A percentile compares a stretch with the other conserved stretches of the same genome.
Evolutionary conservation across 92 coral and sea anemone species (phyloP).

Genomic region (Heteractis magnifica): DNA sequence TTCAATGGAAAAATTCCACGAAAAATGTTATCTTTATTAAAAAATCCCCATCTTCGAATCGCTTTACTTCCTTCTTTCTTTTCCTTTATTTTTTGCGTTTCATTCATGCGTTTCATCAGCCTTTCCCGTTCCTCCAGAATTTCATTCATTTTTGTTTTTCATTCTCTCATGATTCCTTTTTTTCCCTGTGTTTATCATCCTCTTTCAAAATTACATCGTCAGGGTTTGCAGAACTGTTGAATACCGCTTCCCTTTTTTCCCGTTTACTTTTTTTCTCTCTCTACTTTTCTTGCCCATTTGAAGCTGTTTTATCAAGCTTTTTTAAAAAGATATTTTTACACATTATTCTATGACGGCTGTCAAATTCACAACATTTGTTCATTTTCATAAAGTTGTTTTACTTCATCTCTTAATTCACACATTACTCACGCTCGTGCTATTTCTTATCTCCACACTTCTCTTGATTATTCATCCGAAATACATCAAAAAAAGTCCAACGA

Average conservation of each 20-base stretch:
- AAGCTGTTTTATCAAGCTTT: no score
- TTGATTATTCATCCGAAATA: background rate
- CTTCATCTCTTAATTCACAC: background rate
- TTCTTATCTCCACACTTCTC: slow-evolving; percentile 2
- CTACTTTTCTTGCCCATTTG: background rate
- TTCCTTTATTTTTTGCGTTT: no score
- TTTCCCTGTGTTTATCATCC: background rate
- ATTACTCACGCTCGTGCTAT: background rate
- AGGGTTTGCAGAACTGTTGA: no score
- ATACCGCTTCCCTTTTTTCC: background rate
- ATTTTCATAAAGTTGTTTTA: background rate
- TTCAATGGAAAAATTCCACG: no score
- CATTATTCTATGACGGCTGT: no score
- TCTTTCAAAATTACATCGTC: background rate
- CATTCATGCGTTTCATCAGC: no score
- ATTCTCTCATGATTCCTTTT: background rate
- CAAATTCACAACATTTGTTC: background rate
- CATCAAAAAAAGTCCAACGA: background rate
- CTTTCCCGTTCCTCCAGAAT: background rate
- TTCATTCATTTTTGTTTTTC: background rate
- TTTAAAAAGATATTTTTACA: no score
- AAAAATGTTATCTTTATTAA: no score
- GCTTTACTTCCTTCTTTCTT: no score
- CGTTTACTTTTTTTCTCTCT: background rate
- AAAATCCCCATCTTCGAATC: no score